Percentiles rank a stretch among this genome's conserved stretches.
Conservation (phyloP, 2,797 vertebrate species). For the Catamblyrhynchus diadema region DNA sequence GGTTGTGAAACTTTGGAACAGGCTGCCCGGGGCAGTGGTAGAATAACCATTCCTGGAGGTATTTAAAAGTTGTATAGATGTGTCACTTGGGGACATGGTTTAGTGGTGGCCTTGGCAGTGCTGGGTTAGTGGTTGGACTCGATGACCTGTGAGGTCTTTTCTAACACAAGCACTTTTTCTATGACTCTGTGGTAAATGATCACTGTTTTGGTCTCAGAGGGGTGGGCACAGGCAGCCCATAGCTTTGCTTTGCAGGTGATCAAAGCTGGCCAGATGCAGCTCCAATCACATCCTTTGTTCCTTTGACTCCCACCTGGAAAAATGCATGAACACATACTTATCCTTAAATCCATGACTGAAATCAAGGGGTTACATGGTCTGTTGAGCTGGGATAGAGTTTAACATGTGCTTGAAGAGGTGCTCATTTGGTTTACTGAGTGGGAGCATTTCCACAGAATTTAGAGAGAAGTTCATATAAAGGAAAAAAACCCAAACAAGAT, state of each 20-base stretch:
- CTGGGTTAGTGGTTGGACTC: neutral
- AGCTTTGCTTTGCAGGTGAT: neutral
- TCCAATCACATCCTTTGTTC: neutral
- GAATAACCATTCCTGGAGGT: neutral
- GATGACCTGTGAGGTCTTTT: neutral
- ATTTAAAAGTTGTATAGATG: neutral
- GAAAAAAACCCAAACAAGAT: neutral
- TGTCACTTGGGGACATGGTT: neutral
- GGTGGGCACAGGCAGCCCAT: fast-evolving
- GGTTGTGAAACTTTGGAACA: neutral
- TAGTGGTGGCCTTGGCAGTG: neutral
- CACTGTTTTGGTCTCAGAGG: neutral
- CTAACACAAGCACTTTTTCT: neutral
- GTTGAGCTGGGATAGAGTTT: neutral
- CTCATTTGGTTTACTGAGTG: neutral
- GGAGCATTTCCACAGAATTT: neutral
- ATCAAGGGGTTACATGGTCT: neutral
- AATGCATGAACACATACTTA: neutral
- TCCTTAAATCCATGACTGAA: neutral
- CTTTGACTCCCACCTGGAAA: neutral
- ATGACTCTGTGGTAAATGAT: neutral
- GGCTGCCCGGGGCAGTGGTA: neutral
- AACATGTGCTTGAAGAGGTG: neutral
- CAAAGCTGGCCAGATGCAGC: neutral
- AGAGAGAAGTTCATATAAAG: neutral